Base-by-base conservation (phyloP, 2,888 invertebrate genomes). In the Synergus gifuensis region DNA sequence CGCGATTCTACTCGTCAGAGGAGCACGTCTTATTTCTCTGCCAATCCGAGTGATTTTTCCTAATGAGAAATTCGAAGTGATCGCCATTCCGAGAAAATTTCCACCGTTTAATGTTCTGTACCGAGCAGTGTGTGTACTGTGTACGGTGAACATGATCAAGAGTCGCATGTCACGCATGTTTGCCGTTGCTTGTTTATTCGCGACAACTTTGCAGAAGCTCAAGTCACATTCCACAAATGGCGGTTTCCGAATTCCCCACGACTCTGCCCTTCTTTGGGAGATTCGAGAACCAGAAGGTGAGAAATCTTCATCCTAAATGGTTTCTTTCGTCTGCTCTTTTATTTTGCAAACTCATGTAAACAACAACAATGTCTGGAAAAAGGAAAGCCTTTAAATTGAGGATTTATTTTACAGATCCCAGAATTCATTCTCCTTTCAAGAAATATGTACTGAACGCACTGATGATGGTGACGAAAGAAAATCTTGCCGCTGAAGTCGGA, bases 201-300 rank as follows among this genome's bases (percentile, higher is more conserved):
- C 28, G n/a, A 49, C 73, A 49, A 73, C 73, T 73, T 54, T 73
- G 73, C 54, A 73, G 73, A 54, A 77, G 78, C 76, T 54, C 64
- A 67, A 78, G 67, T 83, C 36, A 78, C 86, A 86, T 86, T 82
- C 82, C 83, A 73, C 66, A 76, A 66, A 63, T 76, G 78, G 12
- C 81, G 77, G 81, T 85, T 83, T 81, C 86, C 85, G 84, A 86
- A 84, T 86, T 85, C 84, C 76, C 81, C 77, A 79, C 78, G 63
- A 42, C 42, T n/a, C 36, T 73, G n/a, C 11, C 54, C 73, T 54
- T 73, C 54, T 58, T 73, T 73, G 40, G n/a, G 18, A 54, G 36
- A 54, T 73, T 40, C 12, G 54, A 58, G 28, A 62, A 7, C 22
- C 11, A 60, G 28, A 14, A 62, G 14, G 5, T 28, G 28, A 62